Evolutionary conservation across 1,140 invertebrate species (phyloP).

Genomic region (Nylanderia fulva): DNA sequence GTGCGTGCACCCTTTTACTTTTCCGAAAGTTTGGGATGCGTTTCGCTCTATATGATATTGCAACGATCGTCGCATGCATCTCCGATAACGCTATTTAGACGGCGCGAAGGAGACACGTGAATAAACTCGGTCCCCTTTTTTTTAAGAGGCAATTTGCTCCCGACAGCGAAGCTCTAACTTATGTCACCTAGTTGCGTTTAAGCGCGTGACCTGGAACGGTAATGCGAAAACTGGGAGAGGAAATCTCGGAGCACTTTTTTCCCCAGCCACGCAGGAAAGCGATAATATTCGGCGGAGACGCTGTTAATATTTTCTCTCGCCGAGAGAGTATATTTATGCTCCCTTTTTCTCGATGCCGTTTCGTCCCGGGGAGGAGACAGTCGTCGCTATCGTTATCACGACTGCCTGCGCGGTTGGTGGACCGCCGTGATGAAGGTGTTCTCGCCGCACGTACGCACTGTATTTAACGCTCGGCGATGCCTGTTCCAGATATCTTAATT

Average conservation of each 20-base stretch:
- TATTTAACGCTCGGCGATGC: slow-evolving; percentile 34
- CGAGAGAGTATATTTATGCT: background rate
- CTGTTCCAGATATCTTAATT: background rate
- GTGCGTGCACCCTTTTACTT: background rate
- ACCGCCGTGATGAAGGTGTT: slow-evolving; percentile 63
- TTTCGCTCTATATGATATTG: background rate
- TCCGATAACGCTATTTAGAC: slow-evolving; percentile 30
- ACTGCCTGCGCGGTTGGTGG: slow-evolving; percentile 37
- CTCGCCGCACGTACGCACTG: slow-evolving; percentile 35
- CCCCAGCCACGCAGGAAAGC: background rate
- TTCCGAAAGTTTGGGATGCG: background rate
- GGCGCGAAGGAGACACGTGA: background rate
- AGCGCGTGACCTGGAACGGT: slow-evolving; percentile 62
- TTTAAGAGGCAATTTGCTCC: slow-evolving; percentile 54
- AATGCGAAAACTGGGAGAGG: slow-evolving; percentile 33
- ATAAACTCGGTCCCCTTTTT: background rate
- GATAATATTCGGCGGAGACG: slow-evolving; percentile 38
- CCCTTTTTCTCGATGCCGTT: background rate
- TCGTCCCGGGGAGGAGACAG: background rate
- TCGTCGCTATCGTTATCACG: slow-evolving; percentile 55
- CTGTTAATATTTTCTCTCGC: slow-evolving; percentile 61
- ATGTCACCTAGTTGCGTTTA: slow-evolving; percentile 61
- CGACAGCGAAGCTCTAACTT: slow-evolving; percentile 62
- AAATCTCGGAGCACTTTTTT: slow-evolving; percentile 35
- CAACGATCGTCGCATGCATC: slow-evolving; percentile 19